Evolutionary conservation across 1,140 invertebrate genomes (phyloP).

Genomic region (Drosophila ironensis): DNA sequence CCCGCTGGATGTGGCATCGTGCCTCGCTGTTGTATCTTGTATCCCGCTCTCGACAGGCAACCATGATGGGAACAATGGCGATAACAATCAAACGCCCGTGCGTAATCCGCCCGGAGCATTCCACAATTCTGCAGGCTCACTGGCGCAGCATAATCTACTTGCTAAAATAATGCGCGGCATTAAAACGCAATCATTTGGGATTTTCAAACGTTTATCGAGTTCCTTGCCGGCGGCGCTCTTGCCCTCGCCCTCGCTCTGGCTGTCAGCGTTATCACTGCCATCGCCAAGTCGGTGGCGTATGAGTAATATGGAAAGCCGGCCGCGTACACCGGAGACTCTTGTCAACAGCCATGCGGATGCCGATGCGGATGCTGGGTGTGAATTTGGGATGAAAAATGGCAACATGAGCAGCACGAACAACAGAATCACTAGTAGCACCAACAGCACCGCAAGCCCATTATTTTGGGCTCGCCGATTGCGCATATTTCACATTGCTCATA

Average conservation of each 20-base stretch:
- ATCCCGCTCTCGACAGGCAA: constrained; percentile 53
- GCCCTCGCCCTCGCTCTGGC: constrained; percentile 26
- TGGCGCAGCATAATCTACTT: constrained; percentile 81
- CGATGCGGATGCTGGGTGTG: not conserved
- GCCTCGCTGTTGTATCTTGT: too few relatives aligned
- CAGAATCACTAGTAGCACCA: not conserved
- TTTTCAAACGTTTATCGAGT: constrained; percentile 82
- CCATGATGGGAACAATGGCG: constrained; percentile 71
- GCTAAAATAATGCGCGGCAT: constrained; percentile 81
- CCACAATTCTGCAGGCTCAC: constrained; percentile 81
- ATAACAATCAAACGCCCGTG: constrained; percentile 81
- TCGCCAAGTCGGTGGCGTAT: constrained; percentile 62
- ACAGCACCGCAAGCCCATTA: constrained; percentile 9
- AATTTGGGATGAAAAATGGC: constrained; percentile 14
- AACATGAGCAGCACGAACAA: constrained; percentile 1
- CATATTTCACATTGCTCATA: constrained; percentile 74
- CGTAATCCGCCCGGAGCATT: constrained; percentile 82
- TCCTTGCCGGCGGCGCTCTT: constrained; percentile 56
- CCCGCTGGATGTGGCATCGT: not conserved
- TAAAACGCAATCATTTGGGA: constrained; percentile 82
- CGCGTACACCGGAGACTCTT: constrained; percentile 58
- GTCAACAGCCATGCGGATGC: constrained; percentile 42
- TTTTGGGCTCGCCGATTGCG: constrained; percentile 52
- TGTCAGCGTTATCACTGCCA: constrained; percentile 29
- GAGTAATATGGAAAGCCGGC: constrained; percentile 68